Evolutionary conservation across 2,797 vertebrate genomes (phyloP), one percentile per base, ranked within the genome.

Genomic region (Danio albolineatus): DNA sequence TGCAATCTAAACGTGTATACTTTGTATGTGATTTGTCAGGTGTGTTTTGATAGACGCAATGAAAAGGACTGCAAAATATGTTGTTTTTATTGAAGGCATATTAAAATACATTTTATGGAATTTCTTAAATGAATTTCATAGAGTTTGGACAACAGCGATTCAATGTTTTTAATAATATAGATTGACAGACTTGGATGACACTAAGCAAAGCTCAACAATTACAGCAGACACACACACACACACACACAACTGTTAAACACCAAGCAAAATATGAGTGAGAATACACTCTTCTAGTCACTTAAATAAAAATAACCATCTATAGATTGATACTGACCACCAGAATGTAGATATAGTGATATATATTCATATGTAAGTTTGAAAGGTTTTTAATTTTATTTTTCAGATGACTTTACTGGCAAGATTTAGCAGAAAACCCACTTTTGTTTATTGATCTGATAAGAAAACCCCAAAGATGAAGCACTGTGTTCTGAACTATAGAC

Each of bases 1-100:
- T n/a, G n/a, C n/a, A n/a, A n/a, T n/a, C n/a, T n/a, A n/a, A n/a
- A n/a, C n/a, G n/a, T n/a, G n/a, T n/a, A n/a, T n/a, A n/a, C n/a
- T n/a, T n/a, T n/a, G n/a, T n/a, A n/a, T n/a, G n/a, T n/a, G n/a
- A n/a, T n/a, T n/a, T n/a, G n/a, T n/a, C n/a, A n/a, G n/a, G n/a
- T n/a, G n/a, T n/a, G n/a, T n/a, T n/a, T n/a, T n/a, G n/a, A n/a
- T n/a, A n/a, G n/a, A n/a, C n/a, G n/a, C 17, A 56, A 7, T 19
- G 28, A 77, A 48, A 77, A 38, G 53, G 10, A 57, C 8, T 48
- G 64, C 16, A 69, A 77, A 77, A 67, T 67, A 59, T 0, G 0
- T 66, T 0, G 0, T 19, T 59, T 77, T 77, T 77, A 59, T 67
- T 59, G 28, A 59, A 19, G 12, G n/a, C 19, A 69, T 44, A 12